A percentile compares a stretch with the other conserved stretches of the same genome.
Evolutionary conservation across 2,888 invertebrate genomes (phyloP).

Genomic region (Mesoligia furuncula): DNA sequence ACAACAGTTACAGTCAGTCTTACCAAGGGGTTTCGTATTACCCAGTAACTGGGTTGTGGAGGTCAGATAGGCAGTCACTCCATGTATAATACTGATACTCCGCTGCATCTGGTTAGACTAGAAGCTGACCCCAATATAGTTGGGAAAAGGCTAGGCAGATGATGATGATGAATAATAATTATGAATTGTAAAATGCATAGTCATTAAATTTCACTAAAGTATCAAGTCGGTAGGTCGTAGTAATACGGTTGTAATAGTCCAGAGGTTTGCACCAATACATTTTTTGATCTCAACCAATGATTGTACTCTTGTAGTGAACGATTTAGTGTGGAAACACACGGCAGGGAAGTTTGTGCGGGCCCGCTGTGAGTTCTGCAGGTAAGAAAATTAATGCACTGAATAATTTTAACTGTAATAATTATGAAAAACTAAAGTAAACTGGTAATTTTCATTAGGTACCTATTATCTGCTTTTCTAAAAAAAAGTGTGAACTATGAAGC

Average conservation of each 20-base stretch:
- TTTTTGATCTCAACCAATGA: slow-evolving; percentile 85
- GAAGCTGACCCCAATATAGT: too few species aligned
- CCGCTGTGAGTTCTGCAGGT: background rate
- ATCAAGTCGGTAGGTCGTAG: slow-evolving; percentile 72
- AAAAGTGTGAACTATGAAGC: too few species aligned
- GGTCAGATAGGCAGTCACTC: too few species aligned
- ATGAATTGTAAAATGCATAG: background rate
- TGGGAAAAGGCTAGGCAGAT: too few species aligned
- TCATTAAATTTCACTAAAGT: slow-evolving; percentile 61
- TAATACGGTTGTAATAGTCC: slow-evolving; percentile 78
- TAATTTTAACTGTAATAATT: background rate
- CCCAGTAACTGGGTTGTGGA: too few species aligned
- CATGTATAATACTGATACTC: too few species aligned
- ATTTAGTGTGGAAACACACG: slow-evolving; percentile 74
- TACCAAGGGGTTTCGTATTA: too few species aligned
- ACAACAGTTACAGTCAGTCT: too few species aligned
- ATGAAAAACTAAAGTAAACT: too few species aligned
- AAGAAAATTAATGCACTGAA: background rate
- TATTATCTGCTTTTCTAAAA: background rate
- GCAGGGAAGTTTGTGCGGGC: slow-evolving; percentile 12
- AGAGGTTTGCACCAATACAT: slow-evolving; percentile 86
- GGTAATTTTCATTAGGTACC: too few species aligned
- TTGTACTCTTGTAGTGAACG: slow-evolving; percentile 74
- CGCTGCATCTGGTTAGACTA: too few species aligned
- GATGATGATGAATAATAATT: too few species aligned